Evolutionary conservation across 1,140 invertebrate species (phyloP), one percentile per base, ranked within the genome.

Genomic region (Phocides pigmalion): DNA sequence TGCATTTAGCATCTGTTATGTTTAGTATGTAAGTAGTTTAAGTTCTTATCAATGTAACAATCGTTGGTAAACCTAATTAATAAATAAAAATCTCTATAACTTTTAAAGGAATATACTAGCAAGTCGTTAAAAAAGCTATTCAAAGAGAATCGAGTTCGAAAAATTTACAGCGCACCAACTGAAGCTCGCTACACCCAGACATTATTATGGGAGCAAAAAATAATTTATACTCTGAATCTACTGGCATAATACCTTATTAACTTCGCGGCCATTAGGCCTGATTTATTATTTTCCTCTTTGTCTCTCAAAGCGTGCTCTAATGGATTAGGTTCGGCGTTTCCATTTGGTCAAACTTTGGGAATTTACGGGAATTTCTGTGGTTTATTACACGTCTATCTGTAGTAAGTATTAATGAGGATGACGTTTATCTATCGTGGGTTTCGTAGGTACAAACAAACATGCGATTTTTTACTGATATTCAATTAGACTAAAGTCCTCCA

Each of bases 181-280:
- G 46, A 12, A 22, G 19, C 46, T 6, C 42, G 42, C 42, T 19
- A 46, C 17, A 46, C 20, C 42, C 42, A 16, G 12, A 49, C 46
- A 28, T 49, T 49, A 49, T 49, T 25, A 25, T 28, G 5, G 20
- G 12, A 11, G 46, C 46, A 49, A 49, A 49, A 47, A 49, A 49
- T 49, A 49, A 49, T 49, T 49, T 28, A 49, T 49, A 49, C 32
- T 22, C 46, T 5, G 25, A 49, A 49, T 28, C 46, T 22, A 14
- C 46, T 49, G 46, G 20, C 46, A 49, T 49, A 49, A 49, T 28
- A 49, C 46, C 46, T 49, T 49, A 49, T 49, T 49, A 49, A 49
- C 46, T 49, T 22, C 20, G 6, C 6, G 19, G 44, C 44, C 44
- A 47, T 47, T 47, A 47, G 44, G 0, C 11, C n/a, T 47, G 44